Base-by-base conservation (phyloP, 2,888 invertebrate species). In the Phyllotreta striolata region DNA sequence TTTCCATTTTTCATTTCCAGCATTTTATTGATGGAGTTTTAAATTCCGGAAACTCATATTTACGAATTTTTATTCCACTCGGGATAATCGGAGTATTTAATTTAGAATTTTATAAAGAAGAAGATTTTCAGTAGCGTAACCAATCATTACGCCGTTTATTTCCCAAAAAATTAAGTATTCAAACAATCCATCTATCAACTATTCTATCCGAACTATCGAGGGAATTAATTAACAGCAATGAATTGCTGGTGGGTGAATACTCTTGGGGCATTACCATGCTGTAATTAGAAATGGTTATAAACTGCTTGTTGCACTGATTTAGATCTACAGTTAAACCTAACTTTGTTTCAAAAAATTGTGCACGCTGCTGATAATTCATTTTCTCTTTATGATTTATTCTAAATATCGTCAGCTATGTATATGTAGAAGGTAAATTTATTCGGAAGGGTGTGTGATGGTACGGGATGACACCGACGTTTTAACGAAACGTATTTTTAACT, bases 21-120 rank as follows among this genome's bases (percentile, higher is more conserved):
- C 41, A 24, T 60, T 52, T 60, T 52, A 60, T 60, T 60, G 59
- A 60, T 60, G 59, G 52, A 52, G 43, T 60, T 60, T 52, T 60
- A 52, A 60, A 60, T 52, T 60, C 40, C 35, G n/a, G 43, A 13
- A 7, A 60, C 38, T 60, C 52, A 52, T 60, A 52, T 60, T 60
- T 60, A 60, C 44, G 52, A 51, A 52, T 51, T 60, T 52, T 52
- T 43, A 60, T 60, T 52, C 14, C 38, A 37, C 13, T 9, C n/a
- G 24, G 44, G 40, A 43, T 52, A 60, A 60, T 60, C 47, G 34
- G 43, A 51, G 34, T 35, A 41, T 51, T 58, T 58, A 58, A 12
- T 58, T 49, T 40, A 24, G n/a, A 40, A 39, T 58, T 46, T 34
- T 41, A n/a, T 6, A 9, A n/a, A 14, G n/a, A 49, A 10, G 39